These are phyloP conservation scores for Neoitamus cyanurus DNA, from an alignment of 2,888 invertebrate genomes.

Conservation along the genomic window DNA sequence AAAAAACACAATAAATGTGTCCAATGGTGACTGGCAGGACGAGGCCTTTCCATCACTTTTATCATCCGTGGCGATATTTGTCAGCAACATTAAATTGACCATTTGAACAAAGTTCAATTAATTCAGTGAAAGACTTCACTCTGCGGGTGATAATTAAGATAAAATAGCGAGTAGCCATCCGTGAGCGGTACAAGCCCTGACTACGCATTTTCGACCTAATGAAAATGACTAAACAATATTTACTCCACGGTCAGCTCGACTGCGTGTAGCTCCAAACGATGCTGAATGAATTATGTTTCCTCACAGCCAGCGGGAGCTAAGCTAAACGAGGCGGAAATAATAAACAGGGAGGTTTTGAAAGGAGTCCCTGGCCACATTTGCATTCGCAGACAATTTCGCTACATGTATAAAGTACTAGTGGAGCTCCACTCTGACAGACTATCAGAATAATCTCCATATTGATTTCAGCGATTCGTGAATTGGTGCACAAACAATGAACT, in stretches of 20 bases:
- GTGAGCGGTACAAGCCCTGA: background rate
- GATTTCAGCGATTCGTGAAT: background rate
- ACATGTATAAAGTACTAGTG: background rate
- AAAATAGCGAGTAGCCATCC: background rate
- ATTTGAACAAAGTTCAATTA: background rate
- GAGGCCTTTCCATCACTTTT: background rate
- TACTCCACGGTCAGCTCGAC: background rate
- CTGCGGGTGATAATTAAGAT: background rate
- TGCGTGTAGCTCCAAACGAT: background rate
- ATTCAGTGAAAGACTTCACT: background rate
- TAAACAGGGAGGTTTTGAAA: background rate
- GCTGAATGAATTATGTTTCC: background rate
- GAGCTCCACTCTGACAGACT: background rate
- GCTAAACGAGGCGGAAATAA: background rate
- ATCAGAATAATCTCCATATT: background rate
- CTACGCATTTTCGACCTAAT: background rate
- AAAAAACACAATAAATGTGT: background rate
- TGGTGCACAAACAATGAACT: too few species aligned
- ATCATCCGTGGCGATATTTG: background rate
- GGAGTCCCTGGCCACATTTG: background rate
- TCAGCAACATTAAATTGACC: background rate
- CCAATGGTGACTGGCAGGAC: background rate
- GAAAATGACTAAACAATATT: slow-evolving; percentile 1
- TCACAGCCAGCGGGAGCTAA: background rate
- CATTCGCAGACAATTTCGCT: background rate